Percentiles rank a stretch among this genome's conserved stretches.
phyloP scores from a whole-genome alignment of 2,113 vertebrate species.

The Lepus europaeus region DNA sequence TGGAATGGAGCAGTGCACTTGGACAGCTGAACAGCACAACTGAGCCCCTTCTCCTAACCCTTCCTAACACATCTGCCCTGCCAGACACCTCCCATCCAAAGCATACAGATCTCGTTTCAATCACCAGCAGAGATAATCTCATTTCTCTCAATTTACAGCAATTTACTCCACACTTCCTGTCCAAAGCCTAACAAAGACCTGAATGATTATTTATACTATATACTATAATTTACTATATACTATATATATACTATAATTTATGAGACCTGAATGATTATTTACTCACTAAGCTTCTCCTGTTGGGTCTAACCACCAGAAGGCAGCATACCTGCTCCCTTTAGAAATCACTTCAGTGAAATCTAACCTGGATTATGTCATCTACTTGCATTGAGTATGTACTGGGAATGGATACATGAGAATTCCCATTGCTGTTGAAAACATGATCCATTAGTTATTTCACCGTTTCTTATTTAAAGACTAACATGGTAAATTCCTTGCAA shows the following conservation, averaged over 20 bases:
- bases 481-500: background rate
- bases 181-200: background rate
- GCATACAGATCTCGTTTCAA: background rate
- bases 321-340: background rate
- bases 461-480: background rate
- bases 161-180: background rate
- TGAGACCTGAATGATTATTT: background rate
- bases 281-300: background rate
- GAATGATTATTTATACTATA: too few relatives aligned
- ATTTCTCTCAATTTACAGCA: background rate
- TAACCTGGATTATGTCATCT: background rate
- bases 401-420: too few relatives aligned
- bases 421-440: background rate
- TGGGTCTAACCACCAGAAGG: background rate
- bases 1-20: background rate
- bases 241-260: background rate
- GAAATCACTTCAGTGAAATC: background rate
- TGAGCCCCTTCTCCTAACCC: background rate
- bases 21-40: too few relatives aligned
- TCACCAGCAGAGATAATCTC: background rate
- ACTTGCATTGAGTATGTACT: background rate
- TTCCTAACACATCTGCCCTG: background rate
- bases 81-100: too few relatives aligned
- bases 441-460: fast-evolving
- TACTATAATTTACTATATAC: too few relatives aligned